Evolutionary conservation across 2,113 vertebrate genomes (phyloP), one percentile per base, ranked within the genome.

Genomic region (Pholis gunnellus): DNA sequence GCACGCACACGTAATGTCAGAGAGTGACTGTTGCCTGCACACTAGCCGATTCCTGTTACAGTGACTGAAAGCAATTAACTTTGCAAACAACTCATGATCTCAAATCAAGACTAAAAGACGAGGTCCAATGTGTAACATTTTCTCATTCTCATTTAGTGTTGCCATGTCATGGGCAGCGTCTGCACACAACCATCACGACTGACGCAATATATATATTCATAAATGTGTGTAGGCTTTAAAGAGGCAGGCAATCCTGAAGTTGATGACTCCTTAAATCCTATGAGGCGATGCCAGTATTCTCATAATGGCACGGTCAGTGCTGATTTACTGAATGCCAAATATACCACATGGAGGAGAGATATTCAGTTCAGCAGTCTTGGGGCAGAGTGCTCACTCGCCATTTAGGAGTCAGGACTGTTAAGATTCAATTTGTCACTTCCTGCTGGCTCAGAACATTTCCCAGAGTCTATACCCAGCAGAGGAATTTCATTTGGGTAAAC

Each of bases 351-450:
- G 70, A 81, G 63, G 61, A 75, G 25, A 25, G 70, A 22, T 2
- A 52, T 15, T 50, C 17, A 73, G 74, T 60, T n/a, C 36, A 48
- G 59, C 38, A 34, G 44, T 57, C 38, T 63, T 31, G 42, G 31
- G 52, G 65, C 61, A 48, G 50, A 79, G 50, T 52, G 25, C 77
- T 52, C 15, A 56, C 36, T 67, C 52, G 50, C 61, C 34, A 18
- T 81, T 77, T 7, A 31, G 4, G 27, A 46, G 38, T 54, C n/a
- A 69, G 54, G 56, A 66, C 22, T 71, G 18, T 72, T 75, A 17
- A 34, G 56, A 71, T 75, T 85, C 10, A 1, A 82, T 80, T 60
- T 77, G 56, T 72, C 22, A 73, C 68, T 87, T 83, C 72, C 54
- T 74, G 63, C 72, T 83, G 66, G 60, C 46, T 79, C 40, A 67